A percentile compares a stretch with the other conserved stretches of the same genome.
These are phyloP conservation scores for Anthoptus insignis DNA, from an alignment of 2,888 invertebrate species.

Conservation along the genomic window DNA sequence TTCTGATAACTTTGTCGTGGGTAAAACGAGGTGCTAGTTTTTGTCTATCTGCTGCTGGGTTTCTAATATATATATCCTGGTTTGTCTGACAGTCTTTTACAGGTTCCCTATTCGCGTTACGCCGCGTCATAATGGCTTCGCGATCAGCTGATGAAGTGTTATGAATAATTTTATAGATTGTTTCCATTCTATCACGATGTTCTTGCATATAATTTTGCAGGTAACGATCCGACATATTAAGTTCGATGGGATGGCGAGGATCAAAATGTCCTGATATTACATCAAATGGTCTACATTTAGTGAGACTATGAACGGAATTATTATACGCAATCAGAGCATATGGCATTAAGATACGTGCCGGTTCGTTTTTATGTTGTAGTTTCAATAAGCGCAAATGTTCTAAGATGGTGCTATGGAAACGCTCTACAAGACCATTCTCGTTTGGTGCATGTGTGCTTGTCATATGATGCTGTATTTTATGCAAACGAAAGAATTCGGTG, in stretches of 20 bases:
- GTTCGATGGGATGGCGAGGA: not conserved
- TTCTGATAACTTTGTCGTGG: not conserved
- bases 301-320: conserved; percentile 4
- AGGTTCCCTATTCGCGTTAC: not conserved
- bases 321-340: conserved; percentile 17
- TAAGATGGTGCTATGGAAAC: not conserved
- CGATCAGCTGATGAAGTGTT: not conserved
- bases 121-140: not conserved
- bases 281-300: not conserved
- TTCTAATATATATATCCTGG: not conserved
- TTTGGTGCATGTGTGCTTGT: not conserved
- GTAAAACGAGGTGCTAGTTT: not conserved
- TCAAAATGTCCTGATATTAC: not conserved
- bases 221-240: not conserved
- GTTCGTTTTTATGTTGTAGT: conserved; percentile 2
- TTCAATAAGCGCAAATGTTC: conserved; percentile 6
- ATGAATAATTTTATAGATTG: not conserved
- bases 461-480: not conserved
- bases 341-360: conserved; percentile 6
- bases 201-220: not conserved
- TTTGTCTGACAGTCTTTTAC: not conserved
- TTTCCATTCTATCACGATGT: not conserved
- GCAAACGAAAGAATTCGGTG: not conserved
- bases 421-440: not conserved
- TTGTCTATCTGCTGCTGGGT: not conserved